Evolutionary conservation across 2,888 invertebrate genomes (phyloP).

Genomic region (Altica lythri): DNA sequence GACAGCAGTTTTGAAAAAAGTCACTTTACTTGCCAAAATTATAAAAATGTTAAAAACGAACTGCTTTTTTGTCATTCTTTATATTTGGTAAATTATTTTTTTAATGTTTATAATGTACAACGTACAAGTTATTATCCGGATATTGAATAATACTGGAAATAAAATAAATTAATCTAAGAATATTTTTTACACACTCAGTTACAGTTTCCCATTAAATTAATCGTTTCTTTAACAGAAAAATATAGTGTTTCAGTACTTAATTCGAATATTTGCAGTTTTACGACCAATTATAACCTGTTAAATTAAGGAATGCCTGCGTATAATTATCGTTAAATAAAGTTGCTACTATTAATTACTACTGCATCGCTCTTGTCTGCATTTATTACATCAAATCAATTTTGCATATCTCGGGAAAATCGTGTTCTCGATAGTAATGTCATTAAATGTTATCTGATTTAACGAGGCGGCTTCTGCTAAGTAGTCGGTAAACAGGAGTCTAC

Average conservation of each 20-base stretch:
- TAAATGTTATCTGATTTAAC: conserved; percentile 2
- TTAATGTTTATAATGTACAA: neutral
- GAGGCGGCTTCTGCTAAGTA: too few relatives aligned
- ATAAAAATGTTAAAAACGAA: too few relatives aligned
- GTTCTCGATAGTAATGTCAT: conserved; percentile 1
- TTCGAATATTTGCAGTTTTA: conserved; percentile 1
- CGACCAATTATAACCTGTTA: neutral
- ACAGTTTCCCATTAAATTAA: too few relatives aligned
- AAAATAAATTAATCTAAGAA: neutral
- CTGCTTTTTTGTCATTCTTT: too few relatives aligned
- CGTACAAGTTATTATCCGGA: neutral
- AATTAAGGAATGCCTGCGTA: neutral
- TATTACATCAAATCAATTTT: conserved; percentile 10
- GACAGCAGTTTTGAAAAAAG: too few relatives aligned
- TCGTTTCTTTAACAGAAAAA: too few relatives aligned
- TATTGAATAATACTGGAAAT: neutral
- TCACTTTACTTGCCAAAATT: too few relatives aligned
- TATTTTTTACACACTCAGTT: too few relatives aligned
- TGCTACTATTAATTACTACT: conserved; percentile 8
- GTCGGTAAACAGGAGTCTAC: too few relatives aligned
- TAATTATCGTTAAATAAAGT: conserved; percentile 13
- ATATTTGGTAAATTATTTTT: too few relatives aligned
- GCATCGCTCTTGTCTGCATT: conserved; percentile 4
- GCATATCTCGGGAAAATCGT: conserved; percentile 11
- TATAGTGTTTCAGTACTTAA: too few relatives aligned